Conservation (phyloP, 1,140 invertebrate genomes). For the Megalonaias nervosa region DNA sequence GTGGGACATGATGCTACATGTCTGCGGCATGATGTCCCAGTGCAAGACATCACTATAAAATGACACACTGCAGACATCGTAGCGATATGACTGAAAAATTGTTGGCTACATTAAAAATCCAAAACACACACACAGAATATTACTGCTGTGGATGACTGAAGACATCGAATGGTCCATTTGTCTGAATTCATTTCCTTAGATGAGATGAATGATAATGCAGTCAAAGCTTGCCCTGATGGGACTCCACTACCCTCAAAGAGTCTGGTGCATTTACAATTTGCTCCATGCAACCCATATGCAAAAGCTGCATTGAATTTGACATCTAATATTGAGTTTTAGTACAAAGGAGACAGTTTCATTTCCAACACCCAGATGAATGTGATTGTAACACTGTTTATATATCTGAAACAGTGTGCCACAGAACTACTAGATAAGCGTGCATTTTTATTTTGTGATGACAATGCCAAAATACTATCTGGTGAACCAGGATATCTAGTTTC, state of each 20-base stretch:
- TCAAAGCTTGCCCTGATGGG: not conserved
- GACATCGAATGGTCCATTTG: constrained; percentile 14
- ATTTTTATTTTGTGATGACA: constrained; percentile 23
- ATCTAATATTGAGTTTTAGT: constrained; percentile 5
- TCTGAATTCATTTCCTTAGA: constrained; percentile 6
- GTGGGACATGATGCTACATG: no score
- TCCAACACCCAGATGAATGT: constrained; percentile 15
- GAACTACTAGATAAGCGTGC: not conserved
- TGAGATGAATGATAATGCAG: constrained; percentile 8
- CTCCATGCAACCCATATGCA: constrained; percentile 1
- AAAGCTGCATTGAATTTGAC: constrained; percentile 11
- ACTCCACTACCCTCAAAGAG: constrained; percentile 11
- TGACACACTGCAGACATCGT: no score
- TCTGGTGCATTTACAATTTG: constrained; percentile 7
- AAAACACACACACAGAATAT: not conserved
- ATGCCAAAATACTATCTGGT: constrained; percentile 11
- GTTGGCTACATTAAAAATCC: no score
- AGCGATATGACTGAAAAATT: no score
- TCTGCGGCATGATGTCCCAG: no score
- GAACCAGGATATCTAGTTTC: constrained; percentile 9
- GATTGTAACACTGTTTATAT: constrained; percentile 16
- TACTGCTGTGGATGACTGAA: constrained; percentile 18
- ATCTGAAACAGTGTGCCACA: constrained; percentile 28
- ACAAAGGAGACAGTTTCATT: constrained; percentile 10
- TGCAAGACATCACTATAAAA: no score